Percentiles rank a stretch among this genome's conserved stretches.
phyloP scores from a whole-genome alignment of 2,888 invertebrate genomes.

The Cepaea hortensis region DNA sequence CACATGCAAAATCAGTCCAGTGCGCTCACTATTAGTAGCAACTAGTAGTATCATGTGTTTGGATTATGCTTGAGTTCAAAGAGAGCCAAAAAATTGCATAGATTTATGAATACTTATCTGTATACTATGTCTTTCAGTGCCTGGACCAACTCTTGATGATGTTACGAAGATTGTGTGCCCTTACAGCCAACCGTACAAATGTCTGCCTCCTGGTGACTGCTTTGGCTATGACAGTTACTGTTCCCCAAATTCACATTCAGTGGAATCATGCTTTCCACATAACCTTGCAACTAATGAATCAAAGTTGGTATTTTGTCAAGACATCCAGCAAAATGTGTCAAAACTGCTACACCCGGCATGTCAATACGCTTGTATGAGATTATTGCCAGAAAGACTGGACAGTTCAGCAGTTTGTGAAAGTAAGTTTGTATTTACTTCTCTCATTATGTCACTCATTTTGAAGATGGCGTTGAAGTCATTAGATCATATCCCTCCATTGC shows the following conservation, averaged over 20 bases:
- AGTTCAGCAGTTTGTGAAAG: background rate
- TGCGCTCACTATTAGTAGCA: no score
- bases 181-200: background rate
- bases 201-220: constrained; percentile 7
- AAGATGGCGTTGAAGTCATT: no score
- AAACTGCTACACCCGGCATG: background rate
- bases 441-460: no score
- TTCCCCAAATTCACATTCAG: background rate
- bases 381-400: background rate
- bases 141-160: constrained; percentile 6
- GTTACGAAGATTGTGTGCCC: background rate
- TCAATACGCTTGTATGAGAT: background rate
- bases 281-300: background rate
- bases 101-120: no score
- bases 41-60: no score
- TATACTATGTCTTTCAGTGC: background rate
- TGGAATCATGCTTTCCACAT: constrained; percentile 4
- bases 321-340: background rate
- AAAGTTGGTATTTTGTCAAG: background rate
- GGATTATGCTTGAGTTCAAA: no score
- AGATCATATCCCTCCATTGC: no score
- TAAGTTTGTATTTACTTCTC: no score
- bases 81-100: no score
- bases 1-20: no score
- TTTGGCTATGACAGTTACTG: background rate